Percentiles rank a stretch among this genome's conserved stretches.
Conservation (phyloP, 2,888 invertebrate genomes). For the Syrista parreyssii region DNA sequence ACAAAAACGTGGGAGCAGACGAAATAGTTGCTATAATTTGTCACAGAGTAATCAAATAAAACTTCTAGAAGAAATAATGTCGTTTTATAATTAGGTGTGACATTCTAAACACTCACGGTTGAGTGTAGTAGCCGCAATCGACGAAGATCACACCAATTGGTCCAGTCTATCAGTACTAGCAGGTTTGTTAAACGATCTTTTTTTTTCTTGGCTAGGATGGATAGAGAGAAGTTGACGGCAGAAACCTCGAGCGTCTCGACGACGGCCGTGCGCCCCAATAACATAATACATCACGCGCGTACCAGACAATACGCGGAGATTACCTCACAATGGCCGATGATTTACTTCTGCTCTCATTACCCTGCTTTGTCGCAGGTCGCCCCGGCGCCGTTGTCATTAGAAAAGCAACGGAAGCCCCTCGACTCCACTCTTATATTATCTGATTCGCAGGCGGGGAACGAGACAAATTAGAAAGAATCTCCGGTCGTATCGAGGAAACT, state of each 20-base stretch:
- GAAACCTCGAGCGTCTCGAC: conserved; percentile 39
- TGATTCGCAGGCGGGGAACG: conserved; percentile 39
- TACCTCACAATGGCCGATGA: conserved; percentile 65
- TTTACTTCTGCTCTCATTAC: conserved; percentile 66
- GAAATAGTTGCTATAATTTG: too few relatives aligned
- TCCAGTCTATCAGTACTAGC: conserved; percentile 42
- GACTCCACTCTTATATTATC: conserved; percentile 59
- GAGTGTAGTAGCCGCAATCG: background rate
- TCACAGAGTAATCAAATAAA: background rate
- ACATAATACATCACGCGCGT: conserved; percentile 63
- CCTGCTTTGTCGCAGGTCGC: conserved; percentile 61
- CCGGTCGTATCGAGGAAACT: conserved; percentile 46
- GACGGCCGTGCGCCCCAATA: conserved; percentile 55
- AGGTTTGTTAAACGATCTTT: conserved; percentile 28
- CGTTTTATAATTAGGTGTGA: background rate
- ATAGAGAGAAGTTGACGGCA: conserved; percentile 6
- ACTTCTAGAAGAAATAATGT: background rate
- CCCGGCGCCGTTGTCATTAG: conserved; percentile 62
- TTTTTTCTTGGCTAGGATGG: conserved; percentile 10
- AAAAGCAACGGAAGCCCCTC: conserved; percentile 64
- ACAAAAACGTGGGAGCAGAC: too few relatives aligned
- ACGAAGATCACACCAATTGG: background rate
- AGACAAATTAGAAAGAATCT: conserved; percentile 61
- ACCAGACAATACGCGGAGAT: conserved; percentile 64
- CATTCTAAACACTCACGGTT: background rate